Conservation (phyloP, 2,888 invertebrate genomes). For the Steinernema carpocapsae region DNA sequence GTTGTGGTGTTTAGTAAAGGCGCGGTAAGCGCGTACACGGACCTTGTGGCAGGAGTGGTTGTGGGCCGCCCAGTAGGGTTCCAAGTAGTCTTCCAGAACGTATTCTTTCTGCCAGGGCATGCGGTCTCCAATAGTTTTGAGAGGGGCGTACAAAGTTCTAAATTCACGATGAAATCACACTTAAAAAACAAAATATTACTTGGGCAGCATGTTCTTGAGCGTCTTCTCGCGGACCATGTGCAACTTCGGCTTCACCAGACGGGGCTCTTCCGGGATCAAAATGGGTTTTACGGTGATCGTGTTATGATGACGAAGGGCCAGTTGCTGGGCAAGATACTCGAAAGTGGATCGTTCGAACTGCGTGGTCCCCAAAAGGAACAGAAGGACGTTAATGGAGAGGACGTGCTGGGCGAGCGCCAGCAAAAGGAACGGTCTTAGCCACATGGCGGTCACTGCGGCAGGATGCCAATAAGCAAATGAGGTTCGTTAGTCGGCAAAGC, state of each 20-base stretch:
- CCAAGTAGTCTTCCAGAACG: conserved; percentile 53
- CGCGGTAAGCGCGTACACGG: background rate
- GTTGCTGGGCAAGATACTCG: conserved; percentile 66
- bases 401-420: background rate
- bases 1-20: background rate
- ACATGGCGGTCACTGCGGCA: conserved; percentile 1
- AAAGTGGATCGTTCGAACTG: conserved; percentile 64
- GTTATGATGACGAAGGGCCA: conserved; percentile 64
- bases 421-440: background rate
- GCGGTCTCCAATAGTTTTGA: conserved; percentile 56
- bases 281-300: conserved; percentile 65
- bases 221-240: conserved; percentile 67
- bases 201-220: conserved; percentile 63
- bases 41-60: conserved; percentile 66
- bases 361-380: conserved; percentile 67
- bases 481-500: conserved; percentile 13
- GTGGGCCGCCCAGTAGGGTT: conserved; percentile 63
- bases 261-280: conserved; percentile 68
- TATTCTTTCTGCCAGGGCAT: conserved; percentile 60
- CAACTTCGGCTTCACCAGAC: conserved; percentile 64
- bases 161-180: background rate
- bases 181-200: conserved; percentile 45
- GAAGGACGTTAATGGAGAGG: conserved; percentile 57
- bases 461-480: conserved; percentile 30
- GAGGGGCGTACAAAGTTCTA: conserved; percentile 58